Conservation (phyloP, 2,797 vertebrate genomes). For the Natrix natrix region DNA sequence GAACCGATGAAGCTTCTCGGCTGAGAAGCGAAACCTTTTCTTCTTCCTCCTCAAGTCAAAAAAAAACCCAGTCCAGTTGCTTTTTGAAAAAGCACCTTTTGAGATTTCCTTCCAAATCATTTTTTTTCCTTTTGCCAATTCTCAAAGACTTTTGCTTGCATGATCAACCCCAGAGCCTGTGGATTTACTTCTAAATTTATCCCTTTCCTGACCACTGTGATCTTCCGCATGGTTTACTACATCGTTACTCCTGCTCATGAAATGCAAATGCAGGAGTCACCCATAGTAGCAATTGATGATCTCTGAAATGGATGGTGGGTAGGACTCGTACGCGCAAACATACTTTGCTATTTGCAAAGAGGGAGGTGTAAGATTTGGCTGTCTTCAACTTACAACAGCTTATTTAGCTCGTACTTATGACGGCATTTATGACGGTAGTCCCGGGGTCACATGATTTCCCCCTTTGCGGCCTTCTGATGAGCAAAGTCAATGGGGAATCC, state of each 20-base stretch:
- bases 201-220: background rate
- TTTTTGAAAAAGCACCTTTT: background rate
- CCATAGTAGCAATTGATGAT: conserved; percentile 44
- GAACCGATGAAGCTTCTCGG: too few species aligned
- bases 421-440: too few species aligned
- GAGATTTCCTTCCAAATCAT: background rate
- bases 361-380: too few species aligned
- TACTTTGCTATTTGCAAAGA: too few species aligned
- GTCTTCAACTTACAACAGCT: too few species aligned
- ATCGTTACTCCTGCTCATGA: conserved; percentile 51
- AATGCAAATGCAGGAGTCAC: conserved; percentile 53
- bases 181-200: background rate
- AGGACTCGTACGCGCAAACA: conserved; percentile 7
- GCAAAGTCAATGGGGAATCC: too few species aligned
- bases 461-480: too few species aligned
- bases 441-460: too few species aligned
- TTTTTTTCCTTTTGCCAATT: background rate
- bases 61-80: background rate
- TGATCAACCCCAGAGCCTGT: conserved; percentile 22
- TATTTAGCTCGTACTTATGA: too few species aligned
- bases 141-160: background rate
- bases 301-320: conserved; percentile 1
- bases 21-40: too few species aligned
- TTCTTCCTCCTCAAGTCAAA: too few species aligned
- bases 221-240: background rate